phyloP scores from a whole-genome alignment of 2,113 vertebrate species.

The Agapornis roseicollis region DNA sequence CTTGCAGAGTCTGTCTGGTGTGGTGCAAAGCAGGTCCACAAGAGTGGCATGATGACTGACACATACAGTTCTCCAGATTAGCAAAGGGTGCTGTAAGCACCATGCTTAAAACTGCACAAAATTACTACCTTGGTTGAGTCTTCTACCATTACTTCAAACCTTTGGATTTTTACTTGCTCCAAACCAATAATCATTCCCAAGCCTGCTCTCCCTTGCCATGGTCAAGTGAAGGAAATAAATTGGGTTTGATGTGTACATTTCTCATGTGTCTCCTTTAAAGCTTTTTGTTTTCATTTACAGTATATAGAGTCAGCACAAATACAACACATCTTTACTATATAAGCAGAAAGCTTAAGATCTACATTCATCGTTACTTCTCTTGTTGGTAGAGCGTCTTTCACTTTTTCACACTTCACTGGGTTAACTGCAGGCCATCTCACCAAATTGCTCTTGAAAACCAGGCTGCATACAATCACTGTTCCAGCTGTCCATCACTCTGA shows the following conservation, averaged over 20 bases:
- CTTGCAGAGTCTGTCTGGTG: neutral
- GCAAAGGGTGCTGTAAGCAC: neutral
- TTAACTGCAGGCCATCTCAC: neutral
- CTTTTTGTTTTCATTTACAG: neutral
- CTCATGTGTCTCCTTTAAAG: neutral
- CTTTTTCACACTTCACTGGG: neutral
- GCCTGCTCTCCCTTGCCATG: neutral
- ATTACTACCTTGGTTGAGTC: neutral
- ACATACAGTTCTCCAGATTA: neutral
- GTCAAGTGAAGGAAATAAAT: neutral
- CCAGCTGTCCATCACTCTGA: neutral
- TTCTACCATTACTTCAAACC: neutral
- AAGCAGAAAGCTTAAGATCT: neutral
- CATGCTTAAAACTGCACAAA: neutral
- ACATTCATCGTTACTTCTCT: neutral
- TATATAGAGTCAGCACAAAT: neutral
- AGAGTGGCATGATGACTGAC: neutral
- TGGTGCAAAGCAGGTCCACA: neutral
- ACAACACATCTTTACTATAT: neutral
- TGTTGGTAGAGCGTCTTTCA: neutral
- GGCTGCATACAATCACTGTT: too few relatives aligned
- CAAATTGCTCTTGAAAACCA: neutral
- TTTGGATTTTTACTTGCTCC: neutral
- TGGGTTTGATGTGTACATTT: neutral
- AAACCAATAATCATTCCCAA: neutral